Conservation (phyloP, 2,797 vertebrate genomes). For the Amphiprion clarkii region DNA sequence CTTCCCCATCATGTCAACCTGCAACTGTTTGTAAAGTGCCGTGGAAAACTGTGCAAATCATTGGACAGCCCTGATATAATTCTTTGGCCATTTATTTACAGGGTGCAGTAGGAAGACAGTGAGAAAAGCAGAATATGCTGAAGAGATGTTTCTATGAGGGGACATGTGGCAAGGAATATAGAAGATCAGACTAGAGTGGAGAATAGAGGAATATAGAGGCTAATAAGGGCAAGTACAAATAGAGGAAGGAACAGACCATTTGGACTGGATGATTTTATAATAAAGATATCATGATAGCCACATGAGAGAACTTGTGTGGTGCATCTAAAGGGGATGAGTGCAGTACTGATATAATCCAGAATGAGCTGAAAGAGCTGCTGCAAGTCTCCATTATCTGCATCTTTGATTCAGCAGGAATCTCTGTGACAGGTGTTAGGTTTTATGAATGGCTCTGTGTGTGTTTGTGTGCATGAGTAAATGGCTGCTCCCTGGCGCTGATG, state of each 20-base stretch:
- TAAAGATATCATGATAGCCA: background rate
- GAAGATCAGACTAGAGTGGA: background rate
- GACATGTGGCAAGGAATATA: background rate
- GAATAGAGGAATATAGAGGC: background rate
- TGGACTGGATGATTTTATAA: background rate
- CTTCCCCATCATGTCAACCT: too few relatives aligned
- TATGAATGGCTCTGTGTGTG: conserved; percentile 61
- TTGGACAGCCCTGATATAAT: background rate
- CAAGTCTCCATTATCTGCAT: conserved; percentile 33
- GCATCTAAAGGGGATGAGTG: background rate
- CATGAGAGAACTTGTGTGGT: background rate
- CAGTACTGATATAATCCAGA: background rate
- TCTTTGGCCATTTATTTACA: too few relatives aligned
- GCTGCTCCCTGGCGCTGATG: conserved; percentile 45
- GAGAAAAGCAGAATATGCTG: background rate
- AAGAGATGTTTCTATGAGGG: background rate
- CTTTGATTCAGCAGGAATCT: conserved; percentile 52
- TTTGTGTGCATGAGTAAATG: conserved; percentile 32
- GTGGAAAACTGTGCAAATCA: background rate
- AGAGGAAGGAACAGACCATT: background rate
- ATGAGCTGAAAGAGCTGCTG: conserved; percentile 1
- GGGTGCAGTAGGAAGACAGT: background rate
- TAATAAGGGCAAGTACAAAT: background rate
- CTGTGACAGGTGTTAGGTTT: conserved; percentile 56
- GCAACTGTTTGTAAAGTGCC: background rate